Evolutionary conservation across 2,797 vertebrate genomes (phyloP).

Genomic region (Peromyscus eremicus): DNA sequence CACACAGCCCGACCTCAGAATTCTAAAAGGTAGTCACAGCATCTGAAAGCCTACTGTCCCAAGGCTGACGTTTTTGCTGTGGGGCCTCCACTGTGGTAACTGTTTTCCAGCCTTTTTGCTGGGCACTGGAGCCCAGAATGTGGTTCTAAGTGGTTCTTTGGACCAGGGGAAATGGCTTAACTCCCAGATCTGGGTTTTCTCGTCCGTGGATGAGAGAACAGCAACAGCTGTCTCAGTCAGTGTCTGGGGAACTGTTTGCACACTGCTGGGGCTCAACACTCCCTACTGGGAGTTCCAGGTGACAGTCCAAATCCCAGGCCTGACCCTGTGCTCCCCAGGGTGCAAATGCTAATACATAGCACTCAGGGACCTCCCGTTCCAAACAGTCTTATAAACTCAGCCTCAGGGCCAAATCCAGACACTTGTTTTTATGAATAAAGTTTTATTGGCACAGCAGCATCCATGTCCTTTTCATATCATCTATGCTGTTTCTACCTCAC

Average conservation of each 20-base stretch:
- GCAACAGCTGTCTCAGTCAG: fast-evolving
- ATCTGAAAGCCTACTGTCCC: fast-evolving
- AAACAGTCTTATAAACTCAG: neutral
- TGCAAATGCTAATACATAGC: neutral
- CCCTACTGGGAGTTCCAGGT: neutral
- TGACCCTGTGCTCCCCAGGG: too few species aligned
- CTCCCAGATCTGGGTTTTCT: neutral
- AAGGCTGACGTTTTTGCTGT: too few species aligned
- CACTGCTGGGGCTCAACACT: fast-evolving
- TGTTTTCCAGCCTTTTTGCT: neutral
- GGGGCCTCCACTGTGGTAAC: fast-evolving
- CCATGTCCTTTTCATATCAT: neutral
- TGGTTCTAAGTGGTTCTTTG: fast-evolving
- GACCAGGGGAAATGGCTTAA: neutral
- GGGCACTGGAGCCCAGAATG: fast-evolving
- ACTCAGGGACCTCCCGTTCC: fast-evolving
- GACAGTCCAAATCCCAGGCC: neutral
- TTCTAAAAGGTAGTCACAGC: neutral
- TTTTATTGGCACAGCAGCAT: conserved; percentile 10
- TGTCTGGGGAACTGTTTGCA: fast-evolving
- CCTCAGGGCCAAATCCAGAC: neutral
- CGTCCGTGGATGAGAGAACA: too few species aligned
- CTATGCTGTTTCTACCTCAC: neutral
- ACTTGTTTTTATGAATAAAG: conserved; percentile 35
- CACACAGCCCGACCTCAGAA: neutral